phyloP scores from a whole-genome alignment of 2,888 invertebrate genomes.

The Mycalesis mineus region DNA sequence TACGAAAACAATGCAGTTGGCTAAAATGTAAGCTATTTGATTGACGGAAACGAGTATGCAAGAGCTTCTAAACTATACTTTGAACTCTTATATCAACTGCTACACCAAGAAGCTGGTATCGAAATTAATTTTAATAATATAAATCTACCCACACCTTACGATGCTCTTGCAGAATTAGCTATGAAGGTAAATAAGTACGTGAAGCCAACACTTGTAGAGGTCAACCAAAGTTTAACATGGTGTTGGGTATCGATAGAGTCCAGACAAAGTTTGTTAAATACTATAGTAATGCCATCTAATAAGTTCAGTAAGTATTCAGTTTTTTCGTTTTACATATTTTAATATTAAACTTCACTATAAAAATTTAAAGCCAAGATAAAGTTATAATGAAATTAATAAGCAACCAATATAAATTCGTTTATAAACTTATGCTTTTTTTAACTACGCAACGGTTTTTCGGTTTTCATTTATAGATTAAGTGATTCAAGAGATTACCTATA shows the following conservation, averaged over 20 bases:
- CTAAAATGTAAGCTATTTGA: constrained; percentile 42
- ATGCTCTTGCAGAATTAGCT: constrained; percentile 43
- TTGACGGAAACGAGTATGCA: constrained; percentile 45
- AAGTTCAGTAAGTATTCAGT: constrained; percentile 58
- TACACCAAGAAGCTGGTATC: constrained; percentile 42
- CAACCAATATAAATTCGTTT: no score
- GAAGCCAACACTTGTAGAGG: constrained; percentile 53
- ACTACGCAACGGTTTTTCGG: no score
- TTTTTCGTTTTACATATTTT: no score
- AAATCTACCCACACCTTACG: constrained; percentile 49
- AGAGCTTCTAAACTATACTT: constrained; percentile 44
- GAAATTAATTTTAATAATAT: constrained; percentile 61
- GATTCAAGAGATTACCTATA: no score
- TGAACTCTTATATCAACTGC: constrained; percentile 39
- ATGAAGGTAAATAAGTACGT: constrained; percentile 53
- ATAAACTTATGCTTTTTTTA: no score
- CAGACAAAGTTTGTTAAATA: constrained; percentile 47
- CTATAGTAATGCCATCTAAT: constrained; percentile 55
- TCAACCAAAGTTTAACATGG: constrained; percentile 57
- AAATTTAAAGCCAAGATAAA: no score
- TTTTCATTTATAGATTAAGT: no score
- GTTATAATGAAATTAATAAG: no score
- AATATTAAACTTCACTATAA: no score
- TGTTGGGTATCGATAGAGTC: constrained; percentile 46
- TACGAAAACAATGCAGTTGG: constrained; percentile 39